Evolutionary conservation across 2,113 vertebrate species (phyloP), one percentile per base, ranked within the genome.

Genomic region (Ploceus nigricollis): DNA sequence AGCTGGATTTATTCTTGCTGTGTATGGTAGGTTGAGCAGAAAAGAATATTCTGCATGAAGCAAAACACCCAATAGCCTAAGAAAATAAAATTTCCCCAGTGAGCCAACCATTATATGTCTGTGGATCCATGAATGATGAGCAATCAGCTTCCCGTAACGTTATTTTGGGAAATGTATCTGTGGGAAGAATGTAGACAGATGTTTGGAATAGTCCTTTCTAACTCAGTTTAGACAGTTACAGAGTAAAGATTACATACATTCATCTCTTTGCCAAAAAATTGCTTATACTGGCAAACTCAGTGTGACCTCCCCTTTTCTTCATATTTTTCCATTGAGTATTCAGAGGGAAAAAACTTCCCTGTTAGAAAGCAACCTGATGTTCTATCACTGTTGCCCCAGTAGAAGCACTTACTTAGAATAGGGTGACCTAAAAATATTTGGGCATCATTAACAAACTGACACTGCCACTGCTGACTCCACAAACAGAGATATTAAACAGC

Each of bases 111-210:
- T 76, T 79, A n/a, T 75, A 91, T 84, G 82, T 89, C 68, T 88
- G 42, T 92, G 37, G 60, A 71, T 89, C 42, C 60, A 45, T 56
- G 40, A 94, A 63, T 64, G 82, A 76, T 48, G 58, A 77, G 64
- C 24, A 78, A 88, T 28, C 37, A 64, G 17, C 48, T 93, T 96
- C 86, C 39, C 64, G 39, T 76, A 76, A 72, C n/a, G 60, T 84
- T 89, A 89, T 90, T 87, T 87, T 82, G 50, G 71, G 87, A 95
- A 94, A 92, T 25, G 25, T 70, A 47, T 88, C 81, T 86, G 71
- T 88, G 87, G 87, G 92, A 96, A 95, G 40, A 85, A 94, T 47
- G 79, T 9, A 82, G 61, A n/a, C 76, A 78, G 66, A 76, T 95
- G 31, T 94, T 95, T 89, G 64, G 51, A 92, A 63, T 35, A 85